These are phyloP conservation scores for Thaumatotibia leucotreta DNA, from an alignment of 1,140 invertebrate genomes.

Conservation along the genomic window DNA sequence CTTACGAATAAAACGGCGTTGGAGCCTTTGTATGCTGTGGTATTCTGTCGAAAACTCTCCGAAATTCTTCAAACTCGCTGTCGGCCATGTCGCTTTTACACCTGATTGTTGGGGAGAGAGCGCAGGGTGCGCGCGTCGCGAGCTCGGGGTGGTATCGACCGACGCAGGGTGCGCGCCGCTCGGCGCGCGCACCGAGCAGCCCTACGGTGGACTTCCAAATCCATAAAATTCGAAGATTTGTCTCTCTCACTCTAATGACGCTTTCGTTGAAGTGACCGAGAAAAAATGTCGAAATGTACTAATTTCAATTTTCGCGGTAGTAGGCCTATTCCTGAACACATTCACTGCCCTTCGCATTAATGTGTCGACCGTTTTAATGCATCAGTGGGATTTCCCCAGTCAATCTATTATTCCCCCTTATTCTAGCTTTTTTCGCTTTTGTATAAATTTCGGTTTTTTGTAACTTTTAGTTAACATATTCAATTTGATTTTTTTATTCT, in stretches of 20 bases:
- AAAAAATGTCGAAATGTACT: too few relatives aligned
- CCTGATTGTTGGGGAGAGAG: constrained; percentile 46
- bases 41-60: constrained; percentile 88
- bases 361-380: constrained; percentile 32
- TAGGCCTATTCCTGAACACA: constrained; percentile 41
- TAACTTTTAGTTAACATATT: not conserved
- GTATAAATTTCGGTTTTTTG: not conserved
- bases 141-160: constrained; percentile 47
- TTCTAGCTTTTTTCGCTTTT: not conserved
- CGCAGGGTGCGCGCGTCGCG: constrained; percentile 50
- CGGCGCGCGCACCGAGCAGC: constrained; percentile 30
- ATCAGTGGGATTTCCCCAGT: constrained; percentile 39
- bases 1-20: constrained; percentile 84
- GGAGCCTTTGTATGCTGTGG: constrained; percentile 88
- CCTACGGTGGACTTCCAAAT: constrained; percentile 20
- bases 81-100: constrained; percentile 85
- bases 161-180: constrained; percentile 19
- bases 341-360: constrained; percentile 16
- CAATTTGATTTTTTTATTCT: not conserved
- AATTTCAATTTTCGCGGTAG: too few relatives aligned
- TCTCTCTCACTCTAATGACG: too few relatives aligned
- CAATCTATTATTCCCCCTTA: not conserved
- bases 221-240: too few relatives aligned
- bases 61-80: constrained; percentile 94
- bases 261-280: too few relatives aligned